These are phyloP conservation scores for Linyphia triangularis DNA, from an alignment of 2,888 invertebrate genomes.

Conservation along the genomic window DNA sequence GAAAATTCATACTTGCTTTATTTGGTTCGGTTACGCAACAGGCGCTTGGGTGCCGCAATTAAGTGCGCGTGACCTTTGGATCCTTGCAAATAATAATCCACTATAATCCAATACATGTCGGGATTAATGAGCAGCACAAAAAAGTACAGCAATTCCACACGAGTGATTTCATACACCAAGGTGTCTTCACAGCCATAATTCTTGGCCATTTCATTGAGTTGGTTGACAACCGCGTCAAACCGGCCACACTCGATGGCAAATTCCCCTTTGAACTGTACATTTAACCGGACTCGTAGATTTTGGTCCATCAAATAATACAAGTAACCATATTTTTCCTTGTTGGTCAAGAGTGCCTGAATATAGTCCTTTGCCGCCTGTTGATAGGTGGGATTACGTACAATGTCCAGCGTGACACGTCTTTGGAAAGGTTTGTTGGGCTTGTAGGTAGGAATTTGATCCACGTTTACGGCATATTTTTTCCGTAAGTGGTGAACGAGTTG, in stretches of 20 bases:
- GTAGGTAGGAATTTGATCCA: not conserved
- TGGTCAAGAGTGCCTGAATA: not conserved
- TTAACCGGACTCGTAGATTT: not conserved
- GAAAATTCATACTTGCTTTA: conserved; percentile 30
- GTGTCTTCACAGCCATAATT: not conserved
- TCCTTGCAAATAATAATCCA: conserved; percentile 1
- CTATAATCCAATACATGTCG: not conserved
- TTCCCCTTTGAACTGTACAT: conserved; percentile 23
- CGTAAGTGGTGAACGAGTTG: not conserved
- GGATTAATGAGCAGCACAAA: not conserved
- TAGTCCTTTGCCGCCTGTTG: not conserved
- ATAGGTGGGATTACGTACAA: not conserved
- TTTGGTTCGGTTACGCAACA: not conserved
- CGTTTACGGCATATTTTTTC: not conserved
- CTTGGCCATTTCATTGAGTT: not conserved
- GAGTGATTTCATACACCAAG: conserved; percentile 5
- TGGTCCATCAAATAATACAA: not conserved
- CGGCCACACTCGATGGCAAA: not conserved
- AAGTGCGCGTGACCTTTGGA: not conserved
- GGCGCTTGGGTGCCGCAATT: not conserved
- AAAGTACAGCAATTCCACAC: conserved; percentile 15
- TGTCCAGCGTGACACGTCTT: not conserved
- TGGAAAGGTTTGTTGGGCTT: not conserved
- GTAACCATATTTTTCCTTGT: not conserved
- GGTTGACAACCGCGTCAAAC: not conserved